Evolutionary conservation across 2,888 invertebrate species (phyloP), one percentile per base, ranked within the genome.

Genomic region (Parnassius smintheus): DNA sequence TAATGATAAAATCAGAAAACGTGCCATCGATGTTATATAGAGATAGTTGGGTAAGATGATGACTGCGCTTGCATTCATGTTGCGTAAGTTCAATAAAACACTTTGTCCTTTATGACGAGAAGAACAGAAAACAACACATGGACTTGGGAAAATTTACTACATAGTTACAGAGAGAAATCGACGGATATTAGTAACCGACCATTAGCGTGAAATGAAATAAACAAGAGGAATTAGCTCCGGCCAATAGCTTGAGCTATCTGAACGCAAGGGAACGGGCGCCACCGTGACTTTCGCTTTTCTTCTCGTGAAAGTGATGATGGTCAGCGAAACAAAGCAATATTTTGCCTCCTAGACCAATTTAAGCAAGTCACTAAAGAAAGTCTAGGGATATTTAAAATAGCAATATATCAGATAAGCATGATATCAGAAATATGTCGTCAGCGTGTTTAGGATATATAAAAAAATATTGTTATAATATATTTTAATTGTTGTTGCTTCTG

Each of bases 291-390:
- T 91, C 91, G 87, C 88, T 89, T 91, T 90, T 88, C 84, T 84
- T 85, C 81, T 86, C 80, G 91, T 87, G 91, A 91, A 91, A 91
- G 91, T 86, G 90, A 88, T 88, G 88, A 90, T 87, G 83, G 81
- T 79, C 78, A 83, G 80, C 81, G 85, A 59, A 63, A 88, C 83
- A 82, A 81, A 82, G 81, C 79, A 78, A 80, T 78, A 75, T 77
- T 80, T 81, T 79, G 81, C 83, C 86, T 85, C 81, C 70, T 77
- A 75, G 82, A 80, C 80, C 78, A 76, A 80, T 76, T 80, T 10
- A 13, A 59, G 42, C 45, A 35, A 42, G 48, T 52, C 35, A 52
- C 55, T 12, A 45, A 57, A 56, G 62, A 62, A 56, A 64, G 25
- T 44, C 53, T 50, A 41, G n/a, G 13, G 13, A 18, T 13, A 49